Evolutionary conservation across 2,113 vertebrate species (phyloP).

Genomic region (Xyliphius kryptos): DNA sequence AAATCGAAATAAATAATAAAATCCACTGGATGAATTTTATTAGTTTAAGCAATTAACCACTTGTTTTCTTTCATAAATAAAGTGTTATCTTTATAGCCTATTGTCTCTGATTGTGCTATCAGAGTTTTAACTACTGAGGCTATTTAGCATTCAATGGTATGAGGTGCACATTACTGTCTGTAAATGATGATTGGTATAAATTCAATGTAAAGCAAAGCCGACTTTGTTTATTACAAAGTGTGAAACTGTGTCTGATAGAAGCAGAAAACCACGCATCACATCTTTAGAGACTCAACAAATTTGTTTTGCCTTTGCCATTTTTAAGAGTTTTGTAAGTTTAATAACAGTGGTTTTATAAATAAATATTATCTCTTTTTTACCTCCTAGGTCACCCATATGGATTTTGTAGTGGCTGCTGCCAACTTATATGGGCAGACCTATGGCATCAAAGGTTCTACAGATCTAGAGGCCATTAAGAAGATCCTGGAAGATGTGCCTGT

Average conservation of each 20-base stretch:
- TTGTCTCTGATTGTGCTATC: conserved; percentile 19
- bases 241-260: background rate
- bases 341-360: too few relatives aligned
- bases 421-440: conserved; percentile 72
- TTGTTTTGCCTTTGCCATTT: conserved; percentile 1
- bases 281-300: background rate
- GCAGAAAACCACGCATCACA: too few relatives aligned
- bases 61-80: too few relatives aligned
- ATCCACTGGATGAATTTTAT: too few relatives aligned
- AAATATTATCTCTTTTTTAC: conserved; percentile 13
- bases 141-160: conserved; percentile 23
- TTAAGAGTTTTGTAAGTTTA: too few relatives aligned
- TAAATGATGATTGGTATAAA: background rate
- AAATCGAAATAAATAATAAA: too few relatives aligned
- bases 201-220: background rate
- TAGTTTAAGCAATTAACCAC: too few relatives aligned
- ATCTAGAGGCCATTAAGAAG: conserved; percentile 27
- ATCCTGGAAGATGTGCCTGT: conserved; percentile 49
- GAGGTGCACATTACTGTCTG: background rate
- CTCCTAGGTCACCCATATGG: conserved; percentile 68
- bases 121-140: conserved; percentile 4
- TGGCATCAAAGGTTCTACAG: conserved; percentile 53
- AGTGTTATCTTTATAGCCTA: conserved; percentile 15
- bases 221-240: background rate
- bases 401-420: conserved; percentile 73